Percentiles rank a stretch among this genome's conserved stretches.
Conservation (phyloP, 2,888 invertebrate species). For the Camptogramma bilineatum region DNA sequence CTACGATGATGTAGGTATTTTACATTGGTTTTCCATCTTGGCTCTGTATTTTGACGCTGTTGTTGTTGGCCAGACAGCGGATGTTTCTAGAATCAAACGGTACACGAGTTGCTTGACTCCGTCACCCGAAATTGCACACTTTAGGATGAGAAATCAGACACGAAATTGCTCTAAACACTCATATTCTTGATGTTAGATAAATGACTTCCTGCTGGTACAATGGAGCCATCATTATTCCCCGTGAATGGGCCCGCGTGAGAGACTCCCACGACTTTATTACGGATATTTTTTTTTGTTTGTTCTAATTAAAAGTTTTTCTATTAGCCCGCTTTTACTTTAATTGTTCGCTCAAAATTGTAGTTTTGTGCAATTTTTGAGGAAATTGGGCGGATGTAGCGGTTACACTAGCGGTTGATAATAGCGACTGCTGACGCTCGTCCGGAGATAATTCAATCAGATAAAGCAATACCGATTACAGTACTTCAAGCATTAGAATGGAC, state of each 20-base stretch:
- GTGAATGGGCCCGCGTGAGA: conserved; percentile 80
- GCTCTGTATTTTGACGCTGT: background rate
- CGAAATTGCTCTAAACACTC: conserved; percentile 84
- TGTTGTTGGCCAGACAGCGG: conserved; percentile 1
- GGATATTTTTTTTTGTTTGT: conserved; percentile 84
- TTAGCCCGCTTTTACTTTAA: conserved; percentile 82
- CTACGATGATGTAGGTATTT: background rate
- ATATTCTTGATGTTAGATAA: conserved; percentile 86
- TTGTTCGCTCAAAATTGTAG: conserved; percentile 57
- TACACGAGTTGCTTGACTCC: conserved; percentile 56
- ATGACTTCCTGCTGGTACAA: conserved; percentile 84
- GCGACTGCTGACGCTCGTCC: conserved; percentile 1
- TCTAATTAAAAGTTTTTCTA: conserved; percentile 84
- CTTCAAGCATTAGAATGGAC: too few species aligned
- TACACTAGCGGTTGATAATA: conserved; percentile 9
- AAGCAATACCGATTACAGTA: background rate
- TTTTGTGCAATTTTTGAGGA: conserved; percentile 48
- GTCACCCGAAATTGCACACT: conserved; percentile 79
- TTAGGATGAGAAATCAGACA: conserved; percentile 81
- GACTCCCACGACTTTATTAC: conserved; percentile 83
- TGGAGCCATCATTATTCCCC: conserved; percentile 82
- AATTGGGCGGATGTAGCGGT: conserved; percentile 17
- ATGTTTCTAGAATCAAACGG: conserved; percentile 44
- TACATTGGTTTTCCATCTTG: background rate
- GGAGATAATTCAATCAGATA: background rate